phyloP scores from a whole-genome alignment of 2,888 invertebrate species.

The Xylota sylvarum region DNA sequence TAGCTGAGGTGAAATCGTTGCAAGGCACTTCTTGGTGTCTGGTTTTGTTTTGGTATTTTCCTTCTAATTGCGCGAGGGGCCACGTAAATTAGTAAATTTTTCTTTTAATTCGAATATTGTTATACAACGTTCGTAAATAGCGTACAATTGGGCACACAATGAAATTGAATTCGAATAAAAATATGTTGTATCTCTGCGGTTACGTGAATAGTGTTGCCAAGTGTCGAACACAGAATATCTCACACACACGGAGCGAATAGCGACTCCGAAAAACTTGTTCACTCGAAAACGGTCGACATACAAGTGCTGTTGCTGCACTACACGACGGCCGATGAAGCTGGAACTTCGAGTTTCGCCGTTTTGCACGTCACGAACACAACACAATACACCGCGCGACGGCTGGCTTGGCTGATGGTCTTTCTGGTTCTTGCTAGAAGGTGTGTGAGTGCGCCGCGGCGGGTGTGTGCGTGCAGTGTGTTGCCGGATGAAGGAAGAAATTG shows the following conservation, averaged over 20 bases:
- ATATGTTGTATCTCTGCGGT: slow-evolving; percentile 56
- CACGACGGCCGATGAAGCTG: slow-evolving; percentile 43
- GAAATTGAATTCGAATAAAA: slow-evolving; percentile 52
- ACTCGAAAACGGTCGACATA: slow-evolving; percentile 74
- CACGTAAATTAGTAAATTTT: slow-evolving; percentile 61
- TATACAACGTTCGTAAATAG: slow-evolving; percentile 59
- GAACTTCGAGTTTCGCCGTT: slow-evolving; percentile 64
- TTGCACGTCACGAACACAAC: slow-evolving; percentile 65
- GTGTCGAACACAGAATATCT: slow-evolving; percentile 46
- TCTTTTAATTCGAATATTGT: slow-evolving; percentile 30
- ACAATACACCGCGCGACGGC: slow-evolving; percentile 49
- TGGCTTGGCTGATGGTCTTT: slow-evolving; percentile 32
- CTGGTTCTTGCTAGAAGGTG: slow-evolving; percentile 71
- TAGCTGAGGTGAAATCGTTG: slow-evolving; percentile 73
- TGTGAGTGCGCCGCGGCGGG: slow-evolving; percentile 57
- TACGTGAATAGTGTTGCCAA: slow-evolving; percentile 74
- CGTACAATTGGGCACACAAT: slow-evolving; percentile 51
- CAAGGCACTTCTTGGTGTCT: slow-evolving; percentile 72
- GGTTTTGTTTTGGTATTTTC: slow-evolving; percentile 70
- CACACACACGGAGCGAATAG: slow-evolving; percentile 55
- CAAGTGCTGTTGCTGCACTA: slow-evolving; percentile 73
- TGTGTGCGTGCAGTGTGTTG: slow-evolving; percentile 69
- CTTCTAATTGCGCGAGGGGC: slow-evolving; percentile 62
- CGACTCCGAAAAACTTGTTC: slow-evolving; percentile 66
- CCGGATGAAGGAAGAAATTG: slow-evolving; percentile 75